These are phyloP conservation scores for Nephrocerus scutellatus DNA, from an alignment of 2,888 invertebrate species.

Conservation along the genomic window DNA sequence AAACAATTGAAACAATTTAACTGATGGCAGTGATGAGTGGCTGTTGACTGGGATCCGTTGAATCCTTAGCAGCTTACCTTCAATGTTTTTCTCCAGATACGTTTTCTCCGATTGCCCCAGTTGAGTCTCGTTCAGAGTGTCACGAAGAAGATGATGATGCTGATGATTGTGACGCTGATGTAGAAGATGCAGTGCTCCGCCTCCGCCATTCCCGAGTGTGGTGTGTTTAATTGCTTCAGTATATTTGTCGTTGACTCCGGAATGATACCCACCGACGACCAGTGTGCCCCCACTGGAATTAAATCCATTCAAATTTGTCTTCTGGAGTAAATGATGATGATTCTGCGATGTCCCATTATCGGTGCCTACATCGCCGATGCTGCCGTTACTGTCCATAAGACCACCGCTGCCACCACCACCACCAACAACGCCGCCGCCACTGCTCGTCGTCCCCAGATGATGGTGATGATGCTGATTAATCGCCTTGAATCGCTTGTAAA, in stretches of 20 bases:
- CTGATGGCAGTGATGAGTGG: constrained; percentile 5
- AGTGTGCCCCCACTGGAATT: constrained; percentile 12
- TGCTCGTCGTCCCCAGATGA: constrained; percentile 23
- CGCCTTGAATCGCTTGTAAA: constrained; percentile 36
- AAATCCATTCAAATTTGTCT: constrained; percentile 23
- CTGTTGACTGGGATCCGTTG: too few relatives aligned
- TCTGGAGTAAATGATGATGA: constrained; percentile 18
- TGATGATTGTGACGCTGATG: constrained; percentile 14
- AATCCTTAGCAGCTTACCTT: too few relatives aligned
- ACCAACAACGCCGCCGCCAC: constrained; percentile 23
- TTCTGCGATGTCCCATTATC: too few relatives aligned
- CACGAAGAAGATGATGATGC: constrained; percentile 15
- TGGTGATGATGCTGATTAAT: constrained; percentile 30
- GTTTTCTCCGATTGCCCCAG: constrained; percentile 28
- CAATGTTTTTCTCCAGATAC: constrained; percentile 30
- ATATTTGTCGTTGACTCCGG: constrained; percentile 23
- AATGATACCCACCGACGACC: too few relatives aligned
- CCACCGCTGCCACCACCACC: constrained; percentile 11
- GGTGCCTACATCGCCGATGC: constrained; percentile 18
- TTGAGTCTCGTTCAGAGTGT: constrained; percentile 25
- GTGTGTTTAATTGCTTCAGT: constrained; percentile 24
- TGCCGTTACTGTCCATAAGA: constrained; percentile 11
- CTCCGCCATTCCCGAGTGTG: constrained; percentile 4
- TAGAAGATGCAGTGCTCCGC: constrained; percentile 17
- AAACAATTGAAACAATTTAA: neutral